These are phyloP conservation scores for Temnothorax curvispinosus DNA, from an alignment of 1,140 invertebrate genomes.

Conservation along the genomic window DNA sequence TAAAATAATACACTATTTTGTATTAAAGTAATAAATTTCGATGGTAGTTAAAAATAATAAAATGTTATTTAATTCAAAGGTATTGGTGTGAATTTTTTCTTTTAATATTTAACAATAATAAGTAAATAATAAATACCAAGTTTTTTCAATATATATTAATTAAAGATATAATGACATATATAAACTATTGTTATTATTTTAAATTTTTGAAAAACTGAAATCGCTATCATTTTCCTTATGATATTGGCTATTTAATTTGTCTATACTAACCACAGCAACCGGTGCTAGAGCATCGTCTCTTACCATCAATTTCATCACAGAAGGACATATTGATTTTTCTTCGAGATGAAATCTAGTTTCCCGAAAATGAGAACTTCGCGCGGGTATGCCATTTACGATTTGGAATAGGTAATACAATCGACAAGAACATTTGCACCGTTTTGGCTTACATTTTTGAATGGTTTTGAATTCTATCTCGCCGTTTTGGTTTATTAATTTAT, in stretches of 20 bases:
- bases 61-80: too few species aligned
- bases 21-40: too few species aligned
- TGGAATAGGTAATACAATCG: background rate
- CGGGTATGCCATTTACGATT: slow-evolving; percentile 54
- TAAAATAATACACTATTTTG: too few species aligned
- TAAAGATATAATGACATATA: background rate
- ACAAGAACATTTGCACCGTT: background rate
- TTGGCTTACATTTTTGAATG: slow-evolving; percentile 40
- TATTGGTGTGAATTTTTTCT: too few species aligned
- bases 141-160: background rate
- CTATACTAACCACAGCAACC: slow-evolving; percentile 58
- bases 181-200: background rate
- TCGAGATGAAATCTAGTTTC: slow-evolving; percentile 3
- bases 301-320: slow-evolving; percentile 23
- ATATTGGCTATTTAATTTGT: background rate
- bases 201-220: background rate
- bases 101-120: too few species aligned
- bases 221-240: background rate
- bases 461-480: background rate
- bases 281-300: background rate
- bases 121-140: background rate
- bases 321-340: slow-evolving; percentile 51
- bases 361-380: background rate
- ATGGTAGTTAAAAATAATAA: too few species aligned
- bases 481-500: slow-evolving; percentile 1